These are phyloP conservation scores for Pagrus major DNA, from an alignment of 2,113 vertebrate species.

Conservation along the genomic window DNA sequence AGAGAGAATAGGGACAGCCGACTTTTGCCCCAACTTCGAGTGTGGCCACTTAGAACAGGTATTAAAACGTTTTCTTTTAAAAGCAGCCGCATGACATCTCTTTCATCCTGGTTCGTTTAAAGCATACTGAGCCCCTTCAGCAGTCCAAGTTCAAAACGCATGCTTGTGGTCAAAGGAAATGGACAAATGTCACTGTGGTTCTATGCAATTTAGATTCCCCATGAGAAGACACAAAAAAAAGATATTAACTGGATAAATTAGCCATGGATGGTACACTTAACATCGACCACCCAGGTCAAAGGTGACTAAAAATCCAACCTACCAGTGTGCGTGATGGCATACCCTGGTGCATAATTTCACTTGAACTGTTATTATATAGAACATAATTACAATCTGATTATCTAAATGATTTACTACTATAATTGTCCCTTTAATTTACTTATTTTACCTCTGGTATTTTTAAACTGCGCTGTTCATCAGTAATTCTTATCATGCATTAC, in stretches of 20 bases:
- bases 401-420: not conserved
- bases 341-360: too few species aligned
- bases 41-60: too few species aligned
- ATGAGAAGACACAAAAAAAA: too few species aligned
- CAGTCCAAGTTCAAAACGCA: too few species aligned
- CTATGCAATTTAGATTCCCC: not conserved
- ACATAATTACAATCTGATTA: not conserved
- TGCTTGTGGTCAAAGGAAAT: not conserved
- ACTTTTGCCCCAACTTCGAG: not conserved
- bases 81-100: too few species aligned
- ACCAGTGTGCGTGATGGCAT: too few species aligned
- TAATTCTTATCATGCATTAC: not conserved
- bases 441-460: not conserved
- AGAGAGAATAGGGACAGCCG: too few species aligned
- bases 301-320: not conserved
- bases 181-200: not conserved
- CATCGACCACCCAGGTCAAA: not conserved
- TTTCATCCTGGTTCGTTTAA: not conserved
- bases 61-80: too few species aligned
- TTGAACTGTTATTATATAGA: too few species aligned
- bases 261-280: not conserved
- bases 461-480: not conserved
- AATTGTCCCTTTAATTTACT: not conserved
- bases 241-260: not conserved
- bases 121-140: not conserved